Evolutionary conservation across 2,888 invertebrate genomes (phyloP).

Genomic region (Drosophila phalerata): DNA sequence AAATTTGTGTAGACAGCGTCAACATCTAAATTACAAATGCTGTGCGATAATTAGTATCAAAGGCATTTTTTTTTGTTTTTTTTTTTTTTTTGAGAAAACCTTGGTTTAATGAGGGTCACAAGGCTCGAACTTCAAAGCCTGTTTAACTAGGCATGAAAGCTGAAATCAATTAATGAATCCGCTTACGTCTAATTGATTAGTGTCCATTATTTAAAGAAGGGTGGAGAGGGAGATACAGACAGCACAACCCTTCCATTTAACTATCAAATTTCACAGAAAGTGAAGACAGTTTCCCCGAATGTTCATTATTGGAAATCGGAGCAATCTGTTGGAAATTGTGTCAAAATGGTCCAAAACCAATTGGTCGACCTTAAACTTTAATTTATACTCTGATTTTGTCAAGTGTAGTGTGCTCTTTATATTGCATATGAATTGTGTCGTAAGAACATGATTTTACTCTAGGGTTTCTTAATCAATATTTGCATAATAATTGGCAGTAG

Average conservation of each 20-base stretch:
- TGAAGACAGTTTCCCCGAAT: not conserved
- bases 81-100: constrained; percentile 9
- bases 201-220: not conserved
- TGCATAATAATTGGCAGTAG: not conserved
- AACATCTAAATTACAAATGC: not conserved
- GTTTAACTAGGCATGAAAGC: not conserved
- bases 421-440: not conserved
- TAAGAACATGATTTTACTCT: not conserved
- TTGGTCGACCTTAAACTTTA: not conserved
- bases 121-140: constrained; percentile 9
- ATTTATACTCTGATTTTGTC: not conserved
- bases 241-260: not conserved
- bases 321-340: not conserved
- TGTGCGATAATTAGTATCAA: constrained; percentile 11
- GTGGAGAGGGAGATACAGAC: not conserved
- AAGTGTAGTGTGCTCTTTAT: not conserved
- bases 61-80: constrained; percentile 10
- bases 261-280: not conserved
- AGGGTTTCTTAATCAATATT: not conserved
- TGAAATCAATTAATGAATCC: constrained; percentile 14
- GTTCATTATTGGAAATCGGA: not conserved
- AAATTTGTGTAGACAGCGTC: constrained; percentile 3
- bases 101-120: constrained; percentile 18
- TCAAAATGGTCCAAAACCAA: not conserved
- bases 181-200: constrained; percentile 12